These are phyloP conservation scores for Phylloscopus whistleri DNA, from an alignment of 2,113 vertebrate species.

Conservation along the genomic window DNA sequence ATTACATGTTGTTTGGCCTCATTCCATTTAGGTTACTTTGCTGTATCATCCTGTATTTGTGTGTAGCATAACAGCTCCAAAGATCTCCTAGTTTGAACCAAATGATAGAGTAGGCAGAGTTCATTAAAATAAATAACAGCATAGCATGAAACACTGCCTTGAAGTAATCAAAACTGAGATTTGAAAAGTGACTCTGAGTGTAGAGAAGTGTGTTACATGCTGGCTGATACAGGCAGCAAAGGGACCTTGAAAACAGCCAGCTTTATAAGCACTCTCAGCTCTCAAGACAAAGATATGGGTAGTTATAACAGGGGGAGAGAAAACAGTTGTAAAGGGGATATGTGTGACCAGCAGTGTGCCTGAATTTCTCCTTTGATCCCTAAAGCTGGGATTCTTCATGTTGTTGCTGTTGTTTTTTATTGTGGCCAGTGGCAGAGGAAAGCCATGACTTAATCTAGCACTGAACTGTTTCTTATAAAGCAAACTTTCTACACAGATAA, in stretches of 20 bases:
- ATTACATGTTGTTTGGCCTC: conserved; percentile 52
- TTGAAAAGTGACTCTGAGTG: conserved; percentile 4
- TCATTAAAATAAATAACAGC: conserved; percentile 58
- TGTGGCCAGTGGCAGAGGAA: neutral
- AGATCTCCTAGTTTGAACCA: conserved; percentile 4
- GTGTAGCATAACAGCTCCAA: neutral
- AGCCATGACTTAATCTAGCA: neutral
- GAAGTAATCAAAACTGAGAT: conserved; percentile 43
- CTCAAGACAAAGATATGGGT: neutral
- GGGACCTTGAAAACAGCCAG: neutral
- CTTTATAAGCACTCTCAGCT: neutral
- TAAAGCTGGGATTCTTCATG: neutral
- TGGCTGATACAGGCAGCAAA: neutral
- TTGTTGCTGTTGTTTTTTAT: neutral
- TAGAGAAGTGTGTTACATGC: neutral
- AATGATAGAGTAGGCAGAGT: conserved; percentile 36
- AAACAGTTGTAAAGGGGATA: neutral
- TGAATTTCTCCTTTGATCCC: neutral
- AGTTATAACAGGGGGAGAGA: neutral
- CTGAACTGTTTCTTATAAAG: neutral
- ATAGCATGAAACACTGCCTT: neutral
- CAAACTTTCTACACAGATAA: neutral
- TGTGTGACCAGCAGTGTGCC: neutral
- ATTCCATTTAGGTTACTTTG: conserved; percentile 50
- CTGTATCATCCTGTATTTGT: conserved; percentile 26